Base-by-base conservation (phyloP, 1,140 invertebrate species). In the Drosophila guanche region DNA sequence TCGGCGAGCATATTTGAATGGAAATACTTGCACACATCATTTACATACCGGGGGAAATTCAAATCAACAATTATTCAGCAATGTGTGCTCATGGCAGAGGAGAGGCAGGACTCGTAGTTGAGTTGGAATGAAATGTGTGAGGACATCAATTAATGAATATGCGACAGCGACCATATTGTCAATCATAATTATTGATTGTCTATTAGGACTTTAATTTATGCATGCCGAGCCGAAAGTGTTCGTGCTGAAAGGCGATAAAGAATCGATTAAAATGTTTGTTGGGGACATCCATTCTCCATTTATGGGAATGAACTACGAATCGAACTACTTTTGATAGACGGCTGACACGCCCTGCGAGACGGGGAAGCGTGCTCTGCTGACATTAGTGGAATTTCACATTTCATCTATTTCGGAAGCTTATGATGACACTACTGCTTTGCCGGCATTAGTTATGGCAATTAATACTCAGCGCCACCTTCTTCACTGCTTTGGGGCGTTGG, bases 131-230 rank as follows among this genome's bases (percentile, higher is more conserved):
- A 43, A 59, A 63, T 69, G 71, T 75, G 70, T 70, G 45, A 63
- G 52, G 53, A 57, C 59, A 68, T 72, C 63, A 73, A 78, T 67
- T 84, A 68, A 68, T 68, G 63, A 47, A 67, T 46, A 40, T 70
- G 54, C 63, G 54, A 58, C 16, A 16, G 53, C 48, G 54, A 23
- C 59, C 58, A 72, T 67, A 73, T 67, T 85, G 80, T 85, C 80
- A 85, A 85, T 85, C 81, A 85, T 85, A 74, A 86, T 86, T 85
- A 85, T 85, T 86, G 81, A 85, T 86, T 85, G 77, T 81, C 63
- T 61, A 80, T 85, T 85, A 86, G 59, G 60, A 59, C 25, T 60
- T 81, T 85, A 74, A 77, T 85, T 86, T 85, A 85, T 85, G 54
- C 74, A 67, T 46, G 20, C 5, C 71, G 57, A 14, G 27, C 43